Evolutionary conservation across 2,113 vertebrate species (phyloP).

Genomic region (Tursiops truncatus): DNA sequence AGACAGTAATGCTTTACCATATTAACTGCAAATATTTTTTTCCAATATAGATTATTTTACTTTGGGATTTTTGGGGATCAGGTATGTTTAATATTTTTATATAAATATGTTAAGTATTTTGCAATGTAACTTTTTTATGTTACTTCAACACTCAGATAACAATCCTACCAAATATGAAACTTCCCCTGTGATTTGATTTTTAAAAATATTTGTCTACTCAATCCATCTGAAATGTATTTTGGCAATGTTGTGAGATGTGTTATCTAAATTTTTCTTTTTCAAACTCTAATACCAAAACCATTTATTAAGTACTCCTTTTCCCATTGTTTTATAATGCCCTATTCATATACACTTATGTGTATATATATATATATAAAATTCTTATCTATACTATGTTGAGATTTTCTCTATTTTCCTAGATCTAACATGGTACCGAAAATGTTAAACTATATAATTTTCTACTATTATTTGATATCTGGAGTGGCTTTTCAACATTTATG

Average conservation of each 20-base stretch:
- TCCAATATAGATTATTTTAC: background rate
- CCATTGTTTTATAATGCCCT: background rate
- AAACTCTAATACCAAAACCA: background rate
- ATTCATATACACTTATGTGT: background rate
- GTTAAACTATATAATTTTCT: background rate
- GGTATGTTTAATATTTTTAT: background rate
- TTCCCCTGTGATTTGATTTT: background rate
- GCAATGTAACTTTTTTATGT: background rate
- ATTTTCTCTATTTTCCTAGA: background rate
- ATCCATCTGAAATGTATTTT: background rate
- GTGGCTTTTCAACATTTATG: background rate
- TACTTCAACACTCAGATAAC: background rate
- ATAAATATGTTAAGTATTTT: constrained; percentile 34
- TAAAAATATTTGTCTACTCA: background rate
- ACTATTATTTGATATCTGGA: background rate
- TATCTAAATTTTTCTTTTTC: constrained; percentile 33
- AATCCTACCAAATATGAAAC: background rate
- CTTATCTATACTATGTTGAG: background rate
- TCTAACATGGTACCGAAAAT: background rate
- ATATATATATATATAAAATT: background rate
- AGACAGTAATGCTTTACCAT: background rate
- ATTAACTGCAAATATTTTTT: background rate
- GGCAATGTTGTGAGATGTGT: background rate
- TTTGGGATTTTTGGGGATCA: background rate
- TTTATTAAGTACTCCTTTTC: background rate